Evolutionary conservation across 2,888 invertebrate species (phyloP), one percentile per base, ranked within the genome.

Genomic region (Scotopteryx bipunctaria): DNA sequence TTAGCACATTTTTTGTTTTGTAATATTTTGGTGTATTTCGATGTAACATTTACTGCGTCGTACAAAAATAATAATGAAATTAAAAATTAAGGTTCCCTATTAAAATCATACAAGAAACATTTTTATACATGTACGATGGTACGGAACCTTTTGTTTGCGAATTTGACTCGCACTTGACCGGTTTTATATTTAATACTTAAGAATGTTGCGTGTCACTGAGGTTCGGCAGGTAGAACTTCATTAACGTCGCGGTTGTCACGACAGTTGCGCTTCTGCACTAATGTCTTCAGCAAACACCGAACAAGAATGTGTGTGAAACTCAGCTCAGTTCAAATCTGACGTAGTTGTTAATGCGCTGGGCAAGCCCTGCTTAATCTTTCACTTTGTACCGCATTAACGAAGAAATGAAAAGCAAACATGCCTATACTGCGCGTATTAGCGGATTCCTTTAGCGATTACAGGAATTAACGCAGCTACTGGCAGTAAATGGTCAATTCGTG

Each of bases 341-440:
- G 66, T 67, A 73, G 71, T 71, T 66, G 84, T 78, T 86, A 89
- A 88, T 77, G 58, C 63, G 60, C 61, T 71, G 67, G 61, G 80
- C 73, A 85, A 83, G 86, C 83, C 65, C 64, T 66, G 76, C 76
- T 83, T 87, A 86, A 86, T 88, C 80, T 81, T 84, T 84, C 83
- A 84, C 83, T 88, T 86, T 87, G 80, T 83, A 67, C 75, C 75
- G 78, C 80, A 86, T 87, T 86, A 85, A 83, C 85, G 71, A 77
- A 78, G 75, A 80, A 78, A 79, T 78, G 72, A 69, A 75, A 70
- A 61, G 65, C 70, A 83, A 83, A 86, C 69, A 83, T 60, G 58
- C 57, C 71, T 69, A 75, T 81, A 71, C 66, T 72, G 65, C 63
- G 64, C 50, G 57, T 71, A 75, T 82, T 82, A 81, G 76, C 79